Evolutionary conservation across 2,797 vertebrate species (phyloP).

Genomic region (Oryzias sinensis): DNA sequence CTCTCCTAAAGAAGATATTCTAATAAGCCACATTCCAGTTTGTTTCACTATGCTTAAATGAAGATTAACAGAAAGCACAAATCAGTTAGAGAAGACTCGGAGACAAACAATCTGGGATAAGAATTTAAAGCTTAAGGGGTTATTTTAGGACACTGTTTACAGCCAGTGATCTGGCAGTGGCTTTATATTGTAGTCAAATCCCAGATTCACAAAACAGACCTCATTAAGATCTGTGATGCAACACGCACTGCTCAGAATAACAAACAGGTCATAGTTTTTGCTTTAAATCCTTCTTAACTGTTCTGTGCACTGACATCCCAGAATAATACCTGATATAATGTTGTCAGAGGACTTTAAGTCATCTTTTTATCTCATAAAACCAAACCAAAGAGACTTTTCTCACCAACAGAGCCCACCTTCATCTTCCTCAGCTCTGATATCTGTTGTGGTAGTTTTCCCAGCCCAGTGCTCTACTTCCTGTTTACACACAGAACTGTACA

Average conservation of each 20-base stretch:
- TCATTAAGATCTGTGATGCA: slow-evolving; percentile 34
- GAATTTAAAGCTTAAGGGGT: slow-evolving; percentile 60
- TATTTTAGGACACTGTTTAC: slow-evolving; percentile 56
- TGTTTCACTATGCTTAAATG: slow-evolving; percentile 51
- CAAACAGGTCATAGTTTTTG: background rate
- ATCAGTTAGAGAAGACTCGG: slow-evolving; percentile 49
- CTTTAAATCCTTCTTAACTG: too few species aligned
- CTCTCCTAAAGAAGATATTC: slow-evolving; percentile 40
- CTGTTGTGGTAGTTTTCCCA: too few species aligned
- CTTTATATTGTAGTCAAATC: slow-evolving; percentile 30
- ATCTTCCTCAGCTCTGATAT: too few species aligned
- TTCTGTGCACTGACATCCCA: too few species aligned
- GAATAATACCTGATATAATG: too few species aligned
- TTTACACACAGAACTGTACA: too few species aligned
- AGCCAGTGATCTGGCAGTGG: slow-evolving; percentile 39
- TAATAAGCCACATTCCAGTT: slow-evolving; percentile 58
- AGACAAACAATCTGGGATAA: slow-evolving; percentile 57
- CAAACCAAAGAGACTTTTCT: too few species aligned
- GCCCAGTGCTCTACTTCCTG: too few species aligned
- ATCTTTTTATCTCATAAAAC: too few species aligned
- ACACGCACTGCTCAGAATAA: slow-evolving; percentile 16
- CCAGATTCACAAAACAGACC: slow-evolving; percentile 42
- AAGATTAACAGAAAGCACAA: slow-evolving; percentile 53
- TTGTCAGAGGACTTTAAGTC: too few species aligned
- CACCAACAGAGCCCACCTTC: too few species aligned